A percentile compares a stretch with the other conserved stretches of the same genome.
Evolutionary conservation across 37 sponge, comb jelly and placozoan genomes (phyloP).

Genomic region (Chondrilla cf. caribensis): DNA sequence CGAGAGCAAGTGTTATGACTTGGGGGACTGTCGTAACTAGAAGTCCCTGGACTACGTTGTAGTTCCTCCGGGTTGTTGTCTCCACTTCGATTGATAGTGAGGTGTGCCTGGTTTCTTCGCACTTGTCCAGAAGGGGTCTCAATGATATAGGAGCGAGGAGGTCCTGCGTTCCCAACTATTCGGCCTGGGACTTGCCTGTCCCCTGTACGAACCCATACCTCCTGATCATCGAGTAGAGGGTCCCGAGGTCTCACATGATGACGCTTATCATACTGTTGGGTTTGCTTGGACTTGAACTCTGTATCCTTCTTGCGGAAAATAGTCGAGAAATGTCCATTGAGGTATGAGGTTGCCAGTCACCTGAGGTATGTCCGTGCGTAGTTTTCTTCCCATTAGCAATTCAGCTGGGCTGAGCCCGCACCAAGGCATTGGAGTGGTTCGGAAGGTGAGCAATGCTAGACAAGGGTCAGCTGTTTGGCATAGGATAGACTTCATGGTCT

Average conservation of each 20-base stretch:
- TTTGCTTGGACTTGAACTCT: background rate
- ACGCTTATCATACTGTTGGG: background rate
- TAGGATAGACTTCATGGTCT: conserved; percentile 4
- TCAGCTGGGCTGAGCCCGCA: conserved; percentile 28
- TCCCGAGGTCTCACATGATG: background rate
- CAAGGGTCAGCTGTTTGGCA: background rate
- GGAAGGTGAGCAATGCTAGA: background rate
- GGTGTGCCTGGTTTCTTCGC: background rate
- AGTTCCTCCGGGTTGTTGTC: too few species aligned
- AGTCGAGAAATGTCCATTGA: conserved; percentile 7
- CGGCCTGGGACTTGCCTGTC: conserved; percentile 15
- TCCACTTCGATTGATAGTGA: background rate
- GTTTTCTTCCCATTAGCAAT: conserved; percentile 3
- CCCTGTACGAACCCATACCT: conserved; percentile 12
- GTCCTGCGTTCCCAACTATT: background rate
- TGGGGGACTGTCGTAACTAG: background rate
- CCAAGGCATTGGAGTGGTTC: conserved; percentile 21
- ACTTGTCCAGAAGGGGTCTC: conserved; percentile 15
- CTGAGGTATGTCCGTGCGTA: conserved; percentile 17
- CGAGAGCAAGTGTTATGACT: background rate
- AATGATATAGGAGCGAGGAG: conserved; percentile 10
- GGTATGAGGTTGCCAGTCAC: background rate
- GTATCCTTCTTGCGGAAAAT: background rate
- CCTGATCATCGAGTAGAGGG: conserved; percentile 4
- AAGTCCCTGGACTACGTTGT: background rate